Evolutionary conservation across 2,113 vertebrate genomes (phyloP).

Genomic region (Notothenia coriiceps): DNA sequence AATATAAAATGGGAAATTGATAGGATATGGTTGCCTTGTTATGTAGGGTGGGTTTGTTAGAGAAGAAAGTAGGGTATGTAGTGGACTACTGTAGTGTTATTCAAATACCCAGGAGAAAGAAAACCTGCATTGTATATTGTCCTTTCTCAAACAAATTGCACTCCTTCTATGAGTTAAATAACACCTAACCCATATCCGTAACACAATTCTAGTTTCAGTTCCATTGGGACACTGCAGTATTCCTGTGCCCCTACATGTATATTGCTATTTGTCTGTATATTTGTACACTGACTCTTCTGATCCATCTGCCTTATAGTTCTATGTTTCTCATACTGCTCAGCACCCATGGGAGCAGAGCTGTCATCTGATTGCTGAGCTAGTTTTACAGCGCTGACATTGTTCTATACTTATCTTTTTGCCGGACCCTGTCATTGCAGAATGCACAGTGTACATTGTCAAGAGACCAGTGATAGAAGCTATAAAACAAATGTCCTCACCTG

Average conservation of each 20-base stretch:
- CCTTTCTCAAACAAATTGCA: constrained; percentile 2
- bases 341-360: constrained; percentile 58
- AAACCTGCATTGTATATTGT: constrained; percentile 15
- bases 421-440: constrained; percentile 40
- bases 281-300: constrained; percentile 8
- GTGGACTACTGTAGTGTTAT: background rate
- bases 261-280: constrained; percentile 30
- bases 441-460: constrained; percentile 28
- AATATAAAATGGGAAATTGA: constrained; percentile 46
- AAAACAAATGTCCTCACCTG: constrained; percentile 36
- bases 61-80: background rate
- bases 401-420: constrained; percentile 40
- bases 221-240: constrained; percentile 35
- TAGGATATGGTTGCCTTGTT: constrained; percentile 29
- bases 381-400: constrained; percentile 60
- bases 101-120: background rate
- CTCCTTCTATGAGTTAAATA: constrained; percentile 29
- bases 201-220: constrained; percentile 30
- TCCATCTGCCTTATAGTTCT: constrained; percentile 38
- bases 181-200: constrained; percentile 30
- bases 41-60: constrained; percentile 10
- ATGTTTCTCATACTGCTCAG: constrained; percentile 57
- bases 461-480: constrained; percentile 32
- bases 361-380: constrained; percentile 66
- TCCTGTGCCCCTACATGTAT: constrained; percentile 8